Conservation (phyloP, 2,113 vertebrate species). For the Rhagologus leucostigma region DNA sequence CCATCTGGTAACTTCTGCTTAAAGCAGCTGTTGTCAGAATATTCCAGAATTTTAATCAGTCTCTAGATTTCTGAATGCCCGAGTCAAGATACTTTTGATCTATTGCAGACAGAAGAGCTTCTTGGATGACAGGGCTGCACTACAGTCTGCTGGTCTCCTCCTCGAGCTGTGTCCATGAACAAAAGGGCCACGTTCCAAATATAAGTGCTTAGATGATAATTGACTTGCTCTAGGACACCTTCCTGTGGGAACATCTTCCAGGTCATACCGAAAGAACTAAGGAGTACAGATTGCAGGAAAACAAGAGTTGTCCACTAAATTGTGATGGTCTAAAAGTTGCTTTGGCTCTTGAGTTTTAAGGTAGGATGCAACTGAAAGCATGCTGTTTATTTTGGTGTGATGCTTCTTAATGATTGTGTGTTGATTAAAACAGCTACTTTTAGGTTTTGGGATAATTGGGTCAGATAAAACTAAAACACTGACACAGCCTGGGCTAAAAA, state of each 20-base stretch:
- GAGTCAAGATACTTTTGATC: not conserved
- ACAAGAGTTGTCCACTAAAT: not conserved
- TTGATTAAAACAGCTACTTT: not conserved
- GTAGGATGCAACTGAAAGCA: not conserved
- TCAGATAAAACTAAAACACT: not conserved
- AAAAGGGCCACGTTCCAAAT: not conserved
- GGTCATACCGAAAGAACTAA: not conserved
- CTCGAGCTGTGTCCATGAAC: not conserved
- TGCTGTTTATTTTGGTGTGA: not conserved
- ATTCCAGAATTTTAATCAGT: constrained; percentile 26
- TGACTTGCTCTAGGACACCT: not conserved
- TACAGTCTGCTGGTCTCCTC: not conserved
- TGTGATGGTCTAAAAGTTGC: not conserved
- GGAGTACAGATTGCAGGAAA: not conserved
- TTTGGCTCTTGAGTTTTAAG: not conserved
- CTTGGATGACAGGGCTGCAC: not conserved
- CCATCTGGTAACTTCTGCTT: constrained; percentile 58
- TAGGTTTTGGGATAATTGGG: not conserved
- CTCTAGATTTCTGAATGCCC: constrained; percentile 22
- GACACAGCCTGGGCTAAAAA: not conserved
- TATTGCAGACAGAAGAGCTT: not conserved
- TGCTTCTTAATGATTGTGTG: not conserved
- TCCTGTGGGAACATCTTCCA: not conserved
- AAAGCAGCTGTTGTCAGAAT: constrained; percentile 41
- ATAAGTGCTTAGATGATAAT: not conserved